These are phyloP conservation scores for Engystomops pustulosus DNA, from an alignment of 2,113 vertebrate species.

Conservation along the genomic window DNA sequence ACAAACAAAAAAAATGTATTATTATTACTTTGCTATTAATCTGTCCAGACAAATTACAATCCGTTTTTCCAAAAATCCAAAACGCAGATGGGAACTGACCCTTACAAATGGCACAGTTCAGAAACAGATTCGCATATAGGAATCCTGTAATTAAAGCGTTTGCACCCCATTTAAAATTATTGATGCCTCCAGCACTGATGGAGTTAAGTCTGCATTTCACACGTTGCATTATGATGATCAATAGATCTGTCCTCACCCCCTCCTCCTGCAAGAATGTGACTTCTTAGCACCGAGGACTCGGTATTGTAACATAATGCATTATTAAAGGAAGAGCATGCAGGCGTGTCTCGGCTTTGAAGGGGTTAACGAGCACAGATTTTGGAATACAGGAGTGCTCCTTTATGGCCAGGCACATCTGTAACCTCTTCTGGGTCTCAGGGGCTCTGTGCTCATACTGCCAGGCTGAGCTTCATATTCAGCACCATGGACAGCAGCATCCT, in stretches of 20 bases:
- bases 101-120: too few species aligned
- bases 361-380: constrained; percentile 3
- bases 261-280: background rate
- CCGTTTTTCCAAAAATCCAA: too few species aligned
- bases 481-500: constrained; percentile 4
- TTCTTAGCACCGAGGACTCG: background rate
- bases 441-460: background rate
- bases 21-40: too few species aligned
- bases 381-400: too few species aligned
- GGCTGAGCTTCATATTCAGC: background rate
- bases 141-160: too few species aligned
- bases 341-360: background rate
- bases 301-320: too few species aligned
- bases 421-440: background rate
- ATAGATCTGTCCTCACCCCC: background rate
- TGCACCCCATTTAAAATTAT: too few species aligned
- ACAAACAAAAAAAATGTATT: too few species aligned
- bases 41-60: too few species aligned
- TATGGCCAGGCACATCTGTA: background rate
- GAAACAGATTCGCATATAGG: too few species aligned
- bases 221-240: background rate
- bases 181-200: background rate
- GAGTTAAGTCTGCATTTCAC: background rate
- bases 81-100: too few species aligned
- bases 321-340: background rate